Percentiles rank a stretch among this genome's conserved stretches.
phyloP scores from a whole-genome alignment of 2,113 vertebrate species.

The Cephalopholis sonnerati region DNA sequence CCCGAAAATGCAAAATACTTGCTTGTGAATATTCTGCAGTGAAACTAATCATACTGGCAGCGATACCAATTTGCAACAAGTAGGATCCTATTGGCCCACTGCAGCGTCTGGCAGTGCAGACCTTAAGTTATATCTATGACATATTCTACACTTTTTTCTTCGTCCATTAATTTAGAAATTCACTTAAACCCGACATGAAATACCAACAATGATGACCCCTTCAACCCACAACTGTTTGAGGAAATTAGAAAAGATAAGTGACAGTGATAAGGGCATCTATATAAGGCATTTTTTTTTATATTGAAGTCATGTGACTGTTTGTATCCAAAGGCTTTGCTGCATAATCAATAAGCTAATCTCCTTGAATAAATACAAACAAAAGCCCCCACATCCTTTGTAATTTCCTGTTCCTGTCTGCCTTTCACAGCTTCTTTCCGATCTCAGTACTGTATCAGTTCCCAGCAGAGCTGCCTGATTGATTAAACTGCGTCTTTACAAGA shows the following conservation, averaged over 20 bases:
- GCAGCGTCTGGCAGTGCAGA: too few relatives aligned
- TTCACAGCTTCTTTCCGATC: neutral
- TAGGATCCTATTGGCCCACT: too few relatives aligned
- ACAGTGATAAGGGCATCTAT: neutral
- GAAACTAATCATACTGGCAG: too few relatives aligned
- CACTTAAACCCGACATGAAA: neutral
- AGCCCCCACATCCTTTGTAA: constrained; percentile 13
- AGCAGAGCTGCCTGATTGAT: constrained; percentile 60
- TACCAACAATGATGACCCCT: neutral
- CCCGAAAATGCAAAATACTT: too few relatives aligned
- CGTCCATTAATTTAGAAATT: neutral
- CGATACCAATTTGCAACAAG: too few relatives aligned
- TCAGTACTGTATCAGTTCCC: constrained; percentile 40
- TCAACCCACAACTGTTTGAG: neutral
- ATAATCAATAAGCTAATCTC: constrained; percentile 4
- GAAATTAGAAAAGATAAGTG: constrained; percentile 19
- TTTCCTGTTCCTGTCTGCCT: constrained; percentile 59
- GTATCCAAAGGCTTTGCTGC: neutral
- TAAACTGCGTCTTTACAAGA: constrained; percentile 53
- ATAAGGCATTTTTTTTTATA: neutral
- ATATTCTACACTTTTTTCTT: too few relatives aligned
- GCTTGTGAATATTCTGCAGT: too few relatives aligned
- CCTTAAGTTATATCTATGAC: too few relatives aligned
- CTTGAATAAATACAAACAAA: constrained; percentile 47
- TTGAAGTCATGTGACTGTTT: neutral